Conservation (phyloP, 2,797 vertebrate species). For the Alcedo atthis region DNA sequence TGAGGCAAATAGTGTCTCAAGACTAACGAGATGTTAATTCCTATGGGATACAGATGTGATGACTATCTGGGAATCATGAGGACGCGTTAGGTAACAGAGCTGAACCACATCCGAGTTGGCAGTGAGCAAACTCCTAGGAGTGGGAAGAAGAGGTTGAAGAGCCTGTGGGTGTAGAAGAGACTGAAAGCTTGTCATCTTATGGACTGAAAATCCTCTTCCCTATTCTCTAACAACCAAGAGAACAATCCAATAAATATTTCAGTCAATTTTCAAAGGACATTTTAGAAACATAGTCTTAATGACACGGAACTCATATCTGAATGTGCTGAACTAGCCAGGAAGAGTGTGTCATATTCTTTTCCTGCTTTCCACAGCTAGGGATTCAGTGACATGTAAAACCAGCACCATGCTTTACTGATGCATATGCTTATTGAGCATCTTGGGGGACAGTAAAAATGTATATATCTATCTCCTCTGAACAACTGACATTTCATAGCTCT, state of each 20-base stretch:
- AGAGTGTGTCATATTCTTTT: neutral
- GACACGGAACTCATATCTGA: neutral
- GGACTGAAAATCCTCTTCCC: neutral
- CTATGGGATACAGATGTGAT: neutral
- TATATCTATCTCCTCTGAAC: neutral
- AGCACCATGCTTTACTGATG: neutral
- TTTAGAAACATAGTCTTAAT: neutral
- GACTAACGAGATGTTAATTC: neutral
- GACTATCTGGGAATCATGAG: rapidly evolving
- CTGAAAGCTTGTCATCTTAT: neutral
- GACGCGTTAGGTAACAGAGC: neutral
- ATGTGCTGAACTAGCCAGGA: neutral
- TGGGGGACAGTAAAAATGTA: neutral
- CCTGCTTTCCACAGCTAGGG: neutral
- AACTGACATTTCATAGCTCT: neutral
- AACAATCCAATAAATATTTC: neutral
- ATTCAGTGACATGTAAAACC: neutral
- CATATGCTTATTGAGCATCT: neutral
- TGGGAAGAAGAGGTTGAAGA: rapidly evolving
- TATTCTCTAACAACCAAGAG: neutral
- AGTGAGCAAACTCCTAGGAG: neutral
- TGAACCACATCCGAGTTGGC: neutral
- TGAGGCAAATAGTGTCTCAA: neutral
- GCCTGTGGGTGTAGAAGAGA: neutral
- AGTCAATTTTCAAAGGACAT: neutral